Evolutionary conservation across 2,113 vertebrate species (phyloP).

Genomic region (Mus pahari): DNA sequence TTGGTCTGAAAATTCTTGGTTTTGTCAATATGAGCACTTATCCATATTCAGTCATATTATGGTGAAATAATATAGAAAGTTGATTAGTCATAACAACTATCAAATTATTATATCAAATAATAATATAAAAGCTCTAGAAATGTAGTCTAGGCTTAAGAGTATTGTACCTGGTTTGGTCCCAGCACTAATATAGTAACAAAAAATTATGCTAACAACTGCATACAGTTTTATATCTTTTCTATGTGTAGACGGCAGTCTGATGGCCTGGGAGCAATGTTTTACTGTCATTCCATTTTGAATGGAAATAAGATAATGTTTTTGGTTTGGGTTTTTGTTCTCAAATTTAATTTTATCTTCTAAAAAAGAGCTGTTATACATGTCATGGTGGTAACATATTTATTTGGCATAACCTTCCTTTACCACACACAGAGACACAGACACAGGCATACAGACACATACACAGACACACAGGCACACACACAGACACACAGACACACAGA

Average conservation of each 20-base stretch:
- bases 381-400: background rate
- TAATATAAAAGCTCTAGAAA: background rate
- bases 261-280: background rate
- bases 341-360: conserved; percentile 16
- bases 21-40: background rate
- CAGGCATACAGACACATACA: background rate
- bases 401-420: background rate
- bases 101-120: background rate
- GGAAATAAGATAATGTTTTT: conserved; percentile 41
- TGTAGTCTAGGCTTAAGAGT: background rate
- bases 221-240: background rate
- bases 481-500: background rate
- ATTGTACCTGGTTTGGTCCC: background rate
- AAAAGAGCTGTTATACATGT: conserved; percentile 14
- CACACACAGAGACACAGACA: background rate
- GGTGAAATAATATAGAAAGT: background rate
- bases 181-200: background rate
- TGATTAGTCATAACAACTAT: background rate
- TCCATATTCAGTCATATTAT: background rate
- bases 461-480: too few relatives aligned
- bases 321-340: background rate
- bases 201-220: background rate
- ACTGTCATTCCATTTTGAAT: conserved; percentile 6
- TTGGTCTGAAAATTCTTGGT: background rate
- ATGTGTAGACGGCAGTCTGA: background rate